Evolutionary conservation across 2,888 invertebrate genomes (phyloP).

Genomic region (Gnatocerus cornutus): DNA sequence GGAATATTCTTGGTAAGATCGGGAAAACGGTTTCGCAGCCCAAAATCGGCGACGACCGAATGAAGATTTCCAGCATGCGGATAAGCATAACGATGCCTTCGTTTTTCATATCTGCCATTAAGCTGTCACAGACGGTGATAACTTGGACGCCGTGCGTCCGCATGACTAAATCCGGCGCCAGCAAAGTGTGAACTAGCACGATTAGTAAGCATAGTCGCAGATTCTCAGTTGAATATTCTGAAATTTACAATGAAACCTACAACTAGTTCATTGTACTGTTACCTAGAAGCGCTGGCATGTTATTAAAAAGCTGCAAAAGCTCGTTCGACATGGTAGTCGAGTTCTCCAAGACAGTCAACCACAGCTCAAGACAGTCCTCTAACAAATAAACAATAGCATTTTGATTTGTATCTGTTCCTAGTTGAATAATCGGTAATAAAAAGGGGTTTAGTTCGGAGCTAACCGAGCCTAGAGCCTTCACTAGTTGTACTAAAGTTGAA

Average conservation of each 20-base stretch:
- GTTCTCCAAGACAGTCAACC: slow-evolving; percentile 89
- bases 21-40: slow-evolving; percentile 83
- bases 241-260: background rate
- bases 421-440: slow-evolving; percentile 79
- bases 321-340: slow-evolving; percentile 78
- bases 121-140: slow-evolving; percentile 79
- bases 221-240: slow-evolving; percentile 87
- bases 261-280: slow-evolving; percentile 52
- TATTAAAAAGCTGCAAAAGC: slow-evolving; percentile 82
- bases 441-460: slow-evolving; percentile 76
- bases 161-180: slow-evolving; percentile 86
- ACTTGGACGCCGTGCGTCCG: slow-evolving; percentile 81
- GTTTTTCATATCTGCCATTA: slow-evolving; percentile 85
- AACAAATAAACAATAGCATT: slow-evolving; percentile 90
- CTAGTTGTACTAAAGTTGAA: slow-evolving; percentile 88
- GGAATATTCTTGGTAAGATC: slow-evolving; percentile 76
- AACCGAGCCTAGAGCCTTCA: slow-evolving; percentile 79
- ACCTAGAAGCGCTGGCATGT: slow-evolving; percentile 84
- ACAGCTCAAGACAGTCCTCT: slow-evolving; percentile 93
- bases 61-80: slow-evolving; percentile 83
- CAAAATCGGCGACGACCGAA: slow-evolving; percentile 82
- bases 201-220: slow-evolving; percentile 86
- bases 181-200: slow-evolving; percentile 86
- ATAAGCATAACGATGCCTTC: slow-evolving; percentile 84
- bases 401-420: slow-evolving; percentile 86